Evolutionary conservation across 2,113 vertebrate genomes (phyloP).

Genomic region (Helogale parvula): DNA sequence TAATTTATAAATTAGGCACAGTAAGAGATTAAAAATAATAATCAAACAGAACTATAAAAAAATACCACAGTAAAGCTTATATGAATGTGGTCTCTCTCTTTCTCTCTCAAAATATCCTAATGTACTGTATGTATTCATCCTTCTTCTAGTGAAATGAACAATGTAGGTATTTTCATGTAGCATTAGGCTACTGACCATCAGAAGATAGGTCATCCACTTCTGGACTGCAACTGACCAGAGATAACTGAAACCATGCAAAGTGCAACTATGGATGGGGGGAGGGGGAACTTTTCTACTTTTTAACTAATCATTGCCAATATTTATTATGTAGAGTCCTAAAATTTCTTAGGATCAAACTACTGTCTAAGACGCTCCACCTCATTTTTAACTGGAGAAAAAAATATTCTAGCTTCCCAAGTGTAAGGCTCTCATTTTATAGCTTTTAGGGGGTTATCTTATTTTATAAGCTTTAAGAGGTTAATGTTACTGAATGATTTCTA

Average conservation of each 20-base stretch:
- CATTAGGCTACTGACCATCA: not conserved
- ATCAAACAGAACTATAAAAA: not conserved
- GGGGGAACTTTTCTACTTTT: not conserved
- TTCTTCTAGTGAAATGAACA: not conserved
- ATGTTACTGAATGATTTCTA: conserved; percentile 26
- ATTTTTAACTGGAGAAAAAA: not conserved
- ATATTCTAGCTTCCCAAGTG: not conserved
- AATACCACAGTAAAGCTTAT: not conserved
- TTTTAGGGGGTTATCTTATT: not conserved
- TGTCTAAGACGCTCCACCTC: not conserved
- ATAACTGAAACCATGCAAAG: not conserved
- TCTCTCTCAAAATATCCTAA: not conserved
- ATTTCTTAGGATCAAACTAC: not conserved
- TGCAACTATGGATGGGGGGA: not conserved
- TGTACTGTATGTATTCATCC: not conserved
- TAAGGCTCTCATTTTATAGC: conserved; percentile 2
- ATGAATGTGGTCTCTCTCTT: not conserved
- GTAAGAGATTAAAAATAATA: not conserved
- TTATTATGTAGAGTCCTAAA: not conserved
- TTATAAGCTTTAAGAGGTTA: conserved; percentile 18
- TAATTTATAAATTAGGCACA: not conserved
- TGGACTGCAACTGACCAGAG: not conserved
- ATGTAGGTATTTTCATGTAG: not conserved
- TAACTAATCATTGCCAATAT: not conserved
- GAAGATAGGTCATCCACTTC: not conserved